A percentile compares a stretch with the other conserved stretches of the same genome.
Evolutionary conservation across 2,797 vertebrate genomes (phyloP).

Genomic region (Cephalopachus bancanus): DNA sequence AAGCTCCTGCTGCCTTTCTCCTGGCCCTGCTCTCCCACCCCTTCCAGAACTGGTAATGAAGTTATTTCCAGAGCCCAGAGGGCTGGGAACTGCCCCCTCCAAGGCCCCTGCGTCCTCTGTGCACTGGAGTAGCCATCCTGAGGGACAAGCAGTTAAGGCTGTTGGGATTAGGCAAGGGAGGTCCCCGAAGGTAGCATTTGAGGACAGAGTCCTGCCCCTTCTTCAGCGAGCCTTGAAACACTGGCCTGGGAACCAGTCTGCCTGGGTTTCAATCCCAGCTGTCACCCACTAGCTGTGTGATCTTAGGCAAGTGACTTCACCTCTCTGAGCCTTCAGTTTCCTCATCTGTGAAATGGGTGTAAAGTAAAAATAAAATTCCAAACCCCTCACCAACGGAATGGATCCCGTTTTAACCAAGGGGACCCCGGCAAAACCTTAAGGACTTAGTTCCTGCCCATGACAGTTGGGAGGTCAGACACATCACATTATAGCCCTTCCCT

Average conservation of each 20-base stretch:
- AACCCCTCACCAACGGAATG: too few species aligned
- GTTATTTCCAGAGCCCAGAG: conserved; percentile 28
- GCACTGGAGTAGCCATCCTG: not conserved
- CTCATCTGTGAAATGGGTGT: not conserved
- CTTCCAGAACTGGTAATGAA: not conserved
- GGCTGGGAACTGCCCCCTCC: not conserved
- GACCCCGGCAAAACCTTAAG: too few species aligned
- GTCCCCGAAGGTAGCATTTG: not conserved
- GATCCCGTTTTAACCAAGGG: too few species aligned
- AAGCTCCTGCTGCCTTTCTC: not conserved
- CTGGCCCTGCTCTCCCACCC: not conserved
- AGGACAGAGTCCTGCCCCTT: not conserved
- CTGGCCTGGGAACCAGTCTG: not conserved
- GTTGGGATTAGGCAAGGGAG: not conserved
- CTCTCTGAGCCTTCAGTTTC: not conserved
- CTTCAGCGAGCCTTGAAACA: not conserved
- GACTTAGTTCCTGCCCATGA: too few species aligned
- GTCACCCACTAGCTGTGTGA: not conserved
- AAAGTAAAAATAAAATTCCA: too few species aligned
- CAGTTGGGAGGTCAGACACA: too few species aligned
- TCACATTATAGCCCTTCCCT: too few species aligned
- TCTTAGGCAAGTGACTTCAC: not conserved
- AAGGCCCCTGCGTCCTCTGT: not conserved
- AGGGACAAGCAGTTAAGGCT: not conserved
- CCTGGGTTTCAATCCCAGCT: not conserved